These are phyloP conservation scores for Drosophila yakuba DNA, from an alignment of 1,140 invertebrate genomes.

Conservation along the genomic window DNA sequence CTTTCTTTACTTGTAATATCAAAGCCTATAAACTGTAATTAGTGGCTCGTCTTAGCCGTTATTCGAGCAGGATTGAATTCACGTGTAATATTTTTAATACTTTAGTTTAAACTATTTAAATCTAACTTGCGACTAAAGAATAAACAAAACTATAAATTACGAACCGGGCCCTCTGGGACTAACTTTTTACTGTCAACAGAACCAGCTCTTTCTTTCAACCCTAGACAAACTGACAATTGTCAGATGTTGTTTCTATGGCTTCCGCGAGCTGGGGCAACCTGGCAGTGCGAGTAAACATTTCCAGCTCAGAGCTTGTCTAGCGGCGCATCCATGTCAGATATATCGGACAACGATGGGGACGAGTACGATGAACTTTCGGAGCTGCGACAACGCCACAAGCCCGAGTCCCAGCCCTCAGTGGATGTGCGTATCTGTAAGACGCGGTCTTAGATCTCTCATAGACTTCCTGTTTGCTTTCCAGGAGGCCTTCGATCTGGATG, in stretches of 20 bases:
- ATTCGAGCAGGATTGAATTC: constrained; percentile 55
- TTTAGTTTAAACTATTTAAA: constrained; percentile 73
- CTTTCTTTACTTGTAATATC: constrained; percentile 52
- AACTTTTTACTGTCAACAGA: not conserved
- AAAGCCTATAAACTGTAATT: constrained; percentile 62
- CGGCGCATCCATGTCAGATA: constrained; percentile 54
- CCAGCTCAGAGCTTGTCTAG: constrained; percentile 19
- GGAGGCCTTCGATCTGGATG: constrained; percentile 91
- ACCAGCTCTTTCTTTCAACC: constrained; percentile 33
- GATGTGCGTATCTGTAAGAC: constrained; percentile 44
- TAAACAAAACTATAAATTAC: constrained; percentile 57
- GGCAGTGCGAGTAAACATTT: constrained; percentile 34
- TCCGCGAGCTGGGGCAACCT: constrained; percentile 3
- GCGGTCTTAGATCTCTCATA: too few species aligned
- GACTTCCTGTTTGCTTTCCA: constrained; percentile 46
- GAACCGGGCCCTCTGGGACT: constrained; percentile 13
- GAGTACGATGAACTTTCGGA: constrained; percentile 73
- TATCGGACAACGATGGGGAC: constrained; percentile 65
- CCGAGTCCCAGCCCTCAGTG: constrained; percentile 53
- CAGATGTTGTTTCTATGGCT: constrained; percentile 22
- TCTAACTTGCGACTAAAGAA: constrained; percentile 62
- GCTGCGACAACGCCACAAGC: constrained; percentile 56
- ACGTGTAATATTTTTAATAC: constrained; percentile 74
- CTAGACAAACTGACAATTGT: constrained; percentile 25
- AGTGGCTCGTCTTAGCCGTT: constrained; percentile 43